phyloP scores from a whole-genome alignment of 1,140 invertebrate genomes.

The Zaprionus taronus region DNA sequence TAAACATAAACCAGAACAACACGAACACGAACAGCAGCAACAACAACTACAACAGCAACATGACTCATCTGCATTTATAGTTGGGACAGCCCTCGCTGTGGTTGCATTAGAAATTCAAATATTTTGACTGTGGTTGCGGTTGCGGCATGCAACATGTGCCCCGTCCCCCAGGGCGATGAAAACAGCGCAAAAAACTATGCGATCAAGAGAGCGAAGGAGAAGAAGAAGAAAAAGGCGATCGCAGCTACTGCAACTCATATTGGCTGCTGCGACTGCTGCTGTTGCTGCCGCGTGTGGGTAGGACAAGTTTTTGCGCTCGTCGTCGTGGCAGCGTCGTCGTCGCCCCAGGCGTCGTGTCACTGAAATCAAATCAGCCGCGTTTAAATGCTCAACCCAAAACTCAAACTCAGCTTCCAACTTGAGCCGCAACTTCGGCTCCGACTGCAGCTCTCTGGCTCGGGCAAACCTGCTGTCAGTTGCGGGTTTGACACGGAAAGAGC shows the following conservation, averaged over 20 bases:
- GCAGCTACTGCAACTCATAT: conserved; percentile 33
- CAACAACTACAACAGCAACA: conserved; percentile 20
- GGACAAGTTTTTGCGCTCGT: conserved; percentile 45
- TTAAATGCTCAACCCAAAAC: conserved; percentile 80
- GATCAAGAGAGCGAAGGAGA: neutral
- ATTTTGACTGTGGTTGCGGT: conserved; percentile 65
- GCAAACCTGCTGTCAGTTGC: conserved; percentile 80
- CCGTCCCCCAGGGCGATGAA: conserved; percentile 64
- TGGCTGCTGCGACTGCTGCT: conserved; percentile 4
- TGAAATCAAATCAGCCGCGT: conserved; percentile 80
- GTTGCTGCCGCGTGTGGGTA: conserved; percentile 37
- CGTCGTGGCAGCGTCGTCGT: conserved; percentile 53
- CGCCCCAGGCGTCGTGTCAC: conserved; percentile 76
- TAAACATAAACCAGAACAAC: conserved; percentile 15
- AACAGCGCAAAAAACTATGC: conserved; percentile 38
- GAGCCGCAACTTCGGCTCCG: conserved; percentile 13
- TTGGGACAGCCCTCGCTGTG: conserved; percentile 61
- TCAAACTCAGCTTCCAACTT: conserved; percentile 58
- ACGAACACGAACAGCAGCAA: neutral
- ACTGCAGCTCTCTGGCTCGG: conserved; percentile 40
- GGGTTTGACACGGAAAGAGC: conserved; percentile 76
- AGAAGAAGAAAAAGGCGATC: conserved; percentile 42
- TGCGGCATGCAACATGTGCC: conserved; percentile 61
- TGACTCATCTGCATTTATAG: conserved; percentile 47
- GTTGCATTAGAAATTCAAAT: conserved; percentile 78